Evolutionary conservation across 2,113 vertebrate species (phyloP).

Genomic region (Hystrix cristata): DNA sequence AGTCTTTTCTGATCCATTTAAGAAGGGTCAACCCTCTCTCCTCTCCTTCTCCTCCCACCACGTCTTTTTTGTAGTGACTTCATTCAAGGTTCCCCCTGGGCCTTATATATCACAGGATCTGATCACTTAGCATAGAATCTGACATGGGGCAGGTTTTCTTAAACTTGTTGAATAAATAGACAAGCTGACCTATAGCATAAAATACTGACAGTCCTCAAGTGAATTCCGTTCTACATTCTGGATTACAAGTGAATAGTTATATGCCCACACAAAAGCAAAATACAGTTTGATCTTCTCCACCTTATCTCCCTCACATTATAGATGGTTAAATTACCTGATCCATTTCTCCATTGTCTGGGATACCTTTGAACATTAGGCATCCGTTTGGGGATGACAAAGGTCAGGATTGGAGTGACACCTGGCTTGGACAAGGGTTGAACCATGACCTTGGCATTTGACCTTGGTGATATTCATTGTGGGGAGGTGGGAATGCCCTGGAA

Average conservation of each 20-base stretch:
- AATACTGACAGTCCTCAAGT: not conserved
- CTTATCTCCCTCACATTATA: not conserved
- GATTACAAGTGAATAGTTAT: not conserved
- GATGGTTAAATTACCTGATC: not conserved
- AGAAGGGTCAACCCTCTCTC: not conserved
- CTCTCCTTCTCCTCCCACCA: not conserved
- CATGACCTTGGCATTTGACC: not conserved
- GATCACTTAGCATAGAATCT: not conserved
- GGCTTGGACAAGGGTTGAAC: not conserved
- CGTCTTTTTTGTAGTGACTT: not conserved
- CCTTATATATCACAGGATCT: not conserved
- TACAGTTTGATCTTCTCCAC: not conserved
- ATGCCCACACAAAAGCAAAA: not conserved
- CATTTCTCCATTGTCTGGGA: not conserved
- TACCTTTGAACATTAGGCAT: not conserved
- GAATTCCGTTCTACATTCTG: slow-evolving; percentile 9
- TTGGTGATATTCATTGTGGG: not conserved
- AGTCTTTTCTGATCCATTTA: not conserved
- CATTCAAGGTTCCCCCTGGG: not conserved
- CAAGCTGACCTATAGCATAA: not conserved
- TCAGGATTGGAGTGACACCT: not conserved
- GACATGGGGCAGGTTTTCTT: not conserved
- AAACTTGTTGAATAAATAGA: not conserved
- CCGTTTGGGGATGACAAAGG: not conserved
- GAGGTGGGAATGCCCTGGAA: not conserved